Evolutionary conservation across 2,888 invertebrate genomes (phyloP), one percentile per base, ranked within the genome.

Genomic region (Catotricha subobsoleta): DNA sequence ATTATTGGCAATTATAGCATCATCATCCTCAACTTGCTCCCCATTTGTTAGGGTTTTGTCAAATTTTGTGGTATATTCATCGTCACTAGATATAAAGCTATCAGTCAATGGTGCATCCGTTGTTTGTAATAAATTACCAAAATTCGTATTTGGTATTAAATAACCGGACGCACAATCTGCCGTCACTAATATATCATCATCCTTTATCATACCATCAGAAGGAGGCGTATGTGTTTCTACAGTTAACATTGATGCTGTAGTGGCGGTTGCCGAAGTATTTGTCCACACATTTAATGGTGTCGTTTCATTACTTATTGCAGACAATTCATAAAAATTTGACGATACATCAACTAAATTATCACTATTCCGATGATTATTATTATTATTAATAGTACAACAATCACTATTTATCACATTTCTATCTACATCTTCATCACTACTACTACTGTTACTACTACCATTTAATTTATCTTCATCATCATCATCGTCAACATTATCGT

Each of bases 121-220:
- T 13, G 60, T 52, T 47, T 62, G 63, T 39, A 63, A 48, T 21
- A 63, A 49, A 49, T 61, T 62, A 19, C 63, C 64, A 44, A 63
- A 55, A 50, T 58, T 64, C 33, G 63, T 62, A 42, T 63, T 63
- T 45, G 63, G 59, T 51, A 64, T 62, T 21, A 63, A 53, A 50
- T 56, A 62, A 25, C 64, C 64, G 2, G 59, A 55, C 40, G 57
- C 55, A 51, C 62, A 61, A 47, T 64, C 63, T 3, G 57, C 54
- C 7, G 56, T 52, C 13, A 55, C 56, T 40, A 61, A 53, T 41
- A 48, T 49, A 27, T 50, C 46, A 27, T 37, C 19, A 19, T 33
- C 21, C 20, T 8, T 19, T n/a, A 13, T 20, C 9, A 21, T 34
- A 13, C 20, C 6, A 20, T 19, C 19, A n/a, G 19, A 19, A 3